Base-by-base conservation (phyloP, 2,797 vertebrate genomes). In the Australoheros facetus region DNA sequence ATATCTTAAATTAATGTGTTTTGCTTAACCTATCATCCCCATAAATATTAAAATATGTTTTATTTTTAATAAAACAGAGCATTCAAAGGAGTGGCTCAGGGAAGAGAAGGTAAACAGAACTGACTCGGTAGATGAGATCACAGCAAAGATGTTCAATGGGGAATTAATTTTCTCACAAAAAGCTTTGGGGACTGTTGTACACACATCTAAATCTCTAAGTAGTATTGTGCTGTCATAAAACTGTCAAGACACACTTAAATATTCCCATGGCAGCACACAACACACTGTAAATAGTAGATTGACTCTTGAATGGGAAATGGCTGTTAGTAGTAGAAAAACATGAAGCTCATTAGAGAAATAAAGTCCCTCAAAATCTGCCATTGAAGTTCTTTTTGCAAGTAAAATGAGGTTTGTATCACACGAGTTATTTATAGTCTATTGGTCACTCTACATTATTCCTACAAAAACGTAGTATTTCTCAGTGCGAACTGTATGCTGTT, bases 241-340 rank as follows among this genome's bases (percentile, higher is more conserved):
- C 60, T 48, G 39, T 51, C 62, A 69, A 51, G 62, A 51, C 42
- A 69, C 42, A 45, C 42, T 48, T 69, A 69, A 69, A 69, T 69
- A 69, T 42, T 69, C 58, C 34, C 19, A 70, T 45, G 71, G 69
- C 62, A 85, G 71, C 51, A 72, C 12, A 79, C 7, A 45, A 77
- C 66, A 66, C 16, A 60, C n/a, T 71, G 60, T 13, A 79, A 79
- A 75, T 59, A 69, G 60, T 26, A 26, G 51, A 78, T 53, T 78
- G 16, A 57, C 72, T 62, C 13, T 84, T 64, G 48, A 83, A 84
- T 84, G 60, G 59, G 79, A 89, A 84, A 78, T 56, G 74, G 66
- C 81, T 82, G 79, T 73, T 64, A 64, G 42, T 11, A 66, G 23
- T 16, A 66, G 23, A 66, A 66, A 66, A 56, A 77, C 56, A 77